Conservation (phyloP, 2,797 vertebrate genomes). For the Rhabdomys pumilio region DNA sequence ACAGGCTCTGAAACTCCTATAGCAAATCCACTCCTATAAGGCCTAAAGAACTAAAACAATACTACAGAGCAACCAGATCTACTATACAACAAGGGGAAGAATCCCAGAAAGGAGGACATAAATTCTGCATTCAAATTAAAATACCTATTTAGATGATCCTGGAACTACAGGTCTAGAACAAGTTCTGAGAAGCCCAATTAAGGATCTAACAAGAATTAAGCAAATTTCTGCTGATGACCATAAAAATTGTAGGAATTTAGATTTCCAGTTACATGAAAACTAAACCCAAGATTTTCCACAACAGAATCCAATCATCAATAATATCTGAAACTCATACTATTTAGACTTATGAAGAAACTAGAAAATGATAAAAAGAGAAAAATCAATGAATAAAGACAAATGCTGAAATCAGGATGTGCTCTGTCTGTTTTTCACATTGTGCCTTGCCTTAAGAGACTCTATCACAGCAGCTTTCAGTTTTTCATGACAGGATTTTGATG, state of each 20-base stretch:
- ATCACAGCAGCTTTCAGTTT: not conserved
- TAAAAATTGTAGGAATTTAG: not conserved
- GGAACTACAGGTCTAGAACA: not conserved
- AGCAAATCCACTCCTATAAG: not conserved
- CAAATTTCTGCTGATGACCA: conserved; percentile 34
- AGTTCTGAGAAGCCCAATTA: conserved; percentile 15
- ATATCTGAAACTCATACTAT: conserved; percentile 27
- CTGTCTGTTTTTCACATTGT: not conserved
- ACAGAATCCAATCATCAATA: conserved; percentile 29
- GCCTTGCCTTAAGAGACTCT: not conserved
- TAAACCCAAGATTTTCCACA: conserved; percentile 13
- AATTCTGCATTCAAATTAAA: conserved; percentile 32
- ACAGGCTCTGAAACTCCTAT: not conserved
- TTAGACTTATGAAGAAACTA: conserved; percentile 10
- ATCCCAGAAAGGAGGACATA: not conserved
- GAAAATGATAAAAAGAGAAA: not conserved
- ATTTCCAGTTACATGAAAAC: conserved; percentile 32
- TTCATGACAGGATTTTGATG: not conserved
- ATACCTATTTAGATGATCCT: not conserved
- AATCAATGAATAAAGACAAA: conserved; percentile 42
- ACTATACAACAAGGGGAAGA: conserved; percentile 18
- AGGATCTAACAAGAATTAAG: conserved; percentile 19
- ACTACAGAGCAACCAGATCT: not conserved
- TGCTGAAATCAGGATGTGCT: not conserved
- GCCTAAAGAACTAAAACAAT: not conserved